Base-by-base conservation (phyloP, 2,797 vertebrate species). In the Lindbergichthys nudifrons region DNA sequence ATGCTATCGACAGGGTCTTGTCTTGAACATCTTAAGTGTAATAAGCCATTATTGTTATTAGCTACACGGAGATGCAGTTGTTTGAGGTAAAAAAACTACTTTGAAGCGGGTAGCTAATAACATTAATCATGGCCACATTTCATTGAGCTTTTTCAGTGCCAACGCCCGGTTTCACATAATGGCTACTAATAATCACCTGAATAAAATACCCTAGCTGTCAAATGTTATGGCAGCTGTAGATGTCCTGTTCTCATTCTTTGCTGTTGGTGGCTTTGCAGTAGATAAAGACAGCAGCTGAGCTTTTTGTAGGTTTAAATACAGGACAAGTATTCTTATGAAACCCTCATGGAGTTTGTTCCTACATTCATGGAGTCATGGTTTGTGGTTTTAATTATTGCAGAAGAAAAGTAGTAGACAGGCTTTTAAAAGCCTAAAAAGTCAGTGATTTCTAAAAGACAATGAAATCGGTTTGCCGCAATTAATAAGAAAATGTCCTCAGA, bases 371-470 rank as follows among this genome's bases (percentile, higher is more conserved):
- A 32, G 36, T 69, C 51, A 43, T 53, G 73, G 58, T 51, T 30
- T 69, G 48, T 57, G 68, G 36, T 19, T 73, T 65, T 41, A 63
- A 83, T 48, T 50, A 68, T 57, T 59, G 51, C 15, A 32, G 26
- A n/a, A 42, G 2, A 5, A 64, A 41, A 61, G 50, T 30, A 73
- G 48, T 65, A 51, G 52, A 64, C 10, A 5, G 30, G 32, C 39
- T 61, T 67, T 77, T 70, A 64, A 73, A 78, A 63, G 58, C 60
- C 70, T 63, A 36, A 60, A 66, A 79, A 78, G 68, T 77, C 63
- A 65, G 65, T 76, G 70, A 83, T 74, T 73, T 73, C 79, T 48
- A 30, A 60, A 65, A 70, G 54, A 60, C 74, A 75, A 69, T 69
- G 65, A 65, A 70, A 79, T 48, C 21, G 42, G 50, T 23, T 52